Percentiles rank a stretch among this genome's conserved stretches.
phyloP scores from a whole-genome alignment of 2,797 vertebrate species.

The Sorex maritimensis region DNA sequence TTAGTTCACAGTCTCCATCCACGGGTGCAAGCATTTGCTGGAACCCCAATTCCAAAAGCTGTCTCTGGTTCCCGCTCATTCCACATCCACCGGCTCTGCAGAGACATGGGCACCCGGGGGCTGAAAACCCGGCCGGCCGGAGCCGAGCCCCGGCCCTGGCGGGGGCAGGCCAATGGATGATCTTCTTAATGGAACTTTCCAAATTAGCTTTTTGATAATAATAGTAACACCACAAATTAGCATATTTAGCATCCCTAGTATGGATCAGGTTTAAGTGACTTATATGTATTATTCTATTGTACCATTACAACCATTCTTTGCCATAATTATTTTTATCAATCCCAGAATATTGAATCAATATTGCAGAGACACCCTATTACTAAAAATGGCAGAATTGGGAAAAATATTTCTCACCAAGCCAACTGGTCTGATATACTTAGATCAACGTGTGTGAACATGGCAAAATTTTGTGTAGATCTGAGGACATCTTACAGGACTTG shows the following conservation, averaged over 20 bases:
- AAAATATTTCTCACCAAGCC: constrained; percentile 6
- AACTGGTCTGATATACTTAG: not conserved
- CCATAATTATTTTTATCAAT: constrained; percentile 34
- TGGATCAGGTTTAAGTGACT: not conserved
- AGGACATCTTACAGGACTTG: not conserved
- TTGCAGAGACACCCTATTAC: constrained; percentile 34
- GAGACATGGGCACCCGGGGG: no score
- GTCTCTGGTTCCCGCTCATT: no score
- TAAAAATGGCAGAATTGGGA: constrained; percentile 25
- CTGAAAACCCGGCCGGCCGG: no score
- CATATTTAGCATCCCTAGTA: not conserved
- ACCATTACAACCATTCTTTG: constrained; percentile 40
- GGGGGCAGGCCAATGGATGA: not conserved
- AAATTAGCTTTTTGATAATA: constrained; percentile 1
- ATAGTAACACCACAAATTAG: not conserved
- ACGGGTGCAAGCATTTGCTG: no score
- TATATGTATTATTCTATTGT: constrained; percentile 25
- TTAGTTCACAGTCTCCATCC: no score
- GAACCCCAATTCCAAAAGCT: no score
- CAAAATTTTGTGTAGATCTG: not conserved
- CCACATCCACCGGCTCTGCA: no score
- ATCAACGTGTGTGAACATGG: not conserved
- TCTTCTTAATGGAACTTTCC: constrained; percentile 49
- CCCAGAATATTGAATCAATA: not conserved
- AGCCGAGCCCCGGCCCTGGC: no score